Evolutionary conservation across 2,113 vertebrate species (phyloP).

Genomic region (Cinclus mexicanus): DNA sequence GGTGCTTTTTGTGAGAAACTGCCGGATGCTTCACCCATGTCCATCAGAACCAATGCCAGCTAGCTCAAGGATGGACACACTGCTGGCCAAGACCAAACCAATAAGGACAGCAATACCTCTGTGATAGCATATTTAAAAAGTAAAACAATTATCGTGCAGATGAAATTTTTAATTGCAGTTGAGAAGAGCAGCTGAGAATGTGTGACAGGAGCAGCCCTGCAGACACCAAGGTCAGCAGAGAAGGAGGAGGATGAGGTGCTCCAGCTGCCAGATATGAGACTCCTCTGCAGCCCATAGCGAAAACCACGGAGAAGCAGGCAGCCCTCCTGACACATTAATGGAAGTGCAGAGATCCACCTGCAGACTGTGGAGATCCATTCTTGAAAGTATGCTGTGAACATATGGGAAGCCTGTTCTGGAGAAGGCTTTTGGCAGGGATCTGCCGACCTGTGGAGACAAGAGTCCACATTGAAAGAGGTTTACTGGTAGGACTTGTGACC

Average conservation of each 20-base stretch:
- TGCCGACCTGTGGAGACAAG: neutral
- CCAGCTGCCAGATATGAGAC: neutral
- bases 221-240: neutral
- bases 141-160: accelerated
- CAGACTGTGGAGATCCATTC: neutral
- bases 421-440: neutral
- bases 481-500: neutral
- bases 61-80: accelerated
- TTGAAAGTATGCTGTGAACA: neutral
- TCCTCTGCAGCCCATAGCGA: neutral
- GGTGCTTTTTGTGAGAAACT: neutral
- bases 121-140: neutral
- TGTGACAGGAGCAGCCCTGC: too few species aligned
- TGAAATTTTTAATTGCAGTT: neutral
- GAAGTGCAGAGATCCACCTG: neutral
- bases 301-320: neutral
- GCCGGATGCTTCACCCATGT: neutral
- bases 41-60: neutral
- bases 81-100: neutral
- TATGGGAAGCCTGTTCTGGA: neutral
- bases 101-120: neutral
- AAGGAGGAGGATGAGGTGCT: neutral
- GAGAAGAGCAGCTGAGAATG: neutral
- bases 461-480: neutral
- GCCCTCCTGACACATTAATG: neutral